These are phyloP conservation scores for Pemphigus obesinymphae DNA, from an alignment of 1,140 invertebrate genomes.

Conservation along the genomic window DNA sequence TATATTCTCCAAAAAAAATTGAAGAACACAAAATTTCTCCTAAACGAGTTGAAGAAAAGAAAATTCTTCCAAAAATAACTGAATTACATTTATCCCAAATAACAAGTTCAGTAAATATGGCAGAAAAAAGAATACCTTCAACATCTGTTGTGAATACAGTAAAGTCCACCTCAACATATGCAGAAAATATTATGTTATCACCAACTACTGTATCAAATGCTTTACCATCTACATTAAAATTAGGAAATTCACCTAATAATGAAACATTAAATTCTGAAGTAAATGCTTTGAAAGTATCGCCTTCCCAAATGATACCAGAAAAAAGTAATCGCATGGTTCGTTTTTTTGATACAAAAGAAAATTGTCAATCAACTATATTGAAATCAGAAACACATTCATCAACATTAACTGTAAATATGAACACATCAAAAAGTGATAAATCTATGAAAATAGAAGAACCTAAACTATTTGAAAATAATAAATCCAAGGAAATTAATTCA, in stretches of 20 bases:
- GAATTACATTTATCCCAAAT: background rate
- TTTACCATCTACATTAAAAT: background rate
- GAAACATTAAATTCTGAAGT: background rate
- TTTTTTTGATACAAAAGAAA: background rate
- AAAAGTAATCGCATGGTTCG: background rate
- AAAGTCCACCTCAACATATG: background rate
- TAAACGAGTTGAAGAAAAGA: conserved; percentile 32
- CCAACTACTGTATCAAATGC: background rate
- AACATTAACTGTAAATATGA: background rate
- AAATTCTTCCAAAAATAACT: conserved; percentile 28
- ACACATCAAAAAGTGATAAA: background rate
- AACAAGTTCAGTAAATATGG: background rate
- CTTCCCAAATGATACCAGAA: background rate
- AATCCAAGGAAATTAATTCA: background rate
- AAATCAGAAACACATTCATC: background rate
- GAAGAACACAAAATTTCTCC: conserved; percentile 4
- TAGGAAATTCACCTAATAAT: background rate
- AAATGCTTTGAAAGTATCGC: background rate
- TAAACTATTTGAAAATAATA: background rate
- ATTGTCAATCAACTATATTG: background rate
- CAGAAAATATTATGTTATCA: background rate
- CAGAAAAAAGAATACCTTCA: background rate
- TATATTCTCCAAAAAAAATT: conserved; percentile 36
- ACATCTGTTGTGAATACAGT: background rate
- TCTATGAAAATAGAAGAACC: background rate